phyloP scores from a whole-genome alignment of 2,113 vertebrate genomes.

The Oxygymnocypris stewartii region DNA sequence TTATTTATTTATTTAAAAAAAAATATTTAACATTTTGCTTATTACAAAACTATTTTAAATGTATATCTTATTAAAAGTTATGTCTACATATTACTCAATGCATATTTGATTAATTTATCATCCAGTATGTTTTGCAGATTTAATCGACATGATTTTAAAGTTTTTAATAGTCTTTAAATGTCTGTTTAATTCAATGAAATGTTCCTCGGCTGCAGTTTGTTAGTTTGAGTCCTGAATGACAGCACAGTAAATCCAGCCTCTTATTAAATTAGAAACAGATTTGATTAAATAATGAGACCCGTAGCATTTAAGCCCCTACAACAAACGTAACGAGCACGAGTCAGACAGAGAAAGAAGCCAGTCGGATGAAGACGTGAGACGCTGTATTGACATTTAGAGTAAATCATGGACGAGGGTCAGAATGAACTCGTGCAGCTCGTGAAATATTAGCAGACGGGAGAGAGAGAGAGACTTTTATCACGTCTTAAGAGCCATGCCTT shows the following conservation, averaged over 20 bases:
- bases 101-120: no score
- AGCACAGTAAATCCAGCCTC: constrained; percentile 23
- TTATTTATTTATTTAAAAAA: no score
- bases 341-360: not conserved
- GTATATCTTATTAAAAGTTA: no score
- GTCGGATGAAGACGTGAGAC: not conserved
- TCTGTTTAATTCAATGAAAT: not conserved
- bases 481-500: constrained; percentile 66
- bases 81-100: no score
- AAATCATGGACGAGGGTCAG: constrained; percentile 66
- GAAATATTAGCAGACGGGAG: constrained; percentile 71
- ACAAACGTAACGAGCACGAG: constrained; percentile 23
- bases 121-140: no score
- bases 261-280: constrained; percentile 33
- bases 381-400: constrained; percentile 63
- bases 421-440: constrained; percentile 70
- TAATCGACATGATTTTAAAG: no score
- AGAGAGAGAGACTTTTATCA: constrained; percentile 67
- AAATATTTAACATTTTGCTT: no score
- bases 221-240: constrained; percentile 13
- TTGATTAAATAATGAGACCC: constrained; percentile 35
- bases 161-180: not conserved
- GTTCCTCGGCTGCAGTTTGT: not conserved
- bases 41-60: no score
- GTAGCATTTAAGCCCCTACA: constrained; percentile 29